Evolutionary conservation across 2,888 invertebrate genomes (phyloP).

Genomic region (Caenorhabditis virilis): DNA sequence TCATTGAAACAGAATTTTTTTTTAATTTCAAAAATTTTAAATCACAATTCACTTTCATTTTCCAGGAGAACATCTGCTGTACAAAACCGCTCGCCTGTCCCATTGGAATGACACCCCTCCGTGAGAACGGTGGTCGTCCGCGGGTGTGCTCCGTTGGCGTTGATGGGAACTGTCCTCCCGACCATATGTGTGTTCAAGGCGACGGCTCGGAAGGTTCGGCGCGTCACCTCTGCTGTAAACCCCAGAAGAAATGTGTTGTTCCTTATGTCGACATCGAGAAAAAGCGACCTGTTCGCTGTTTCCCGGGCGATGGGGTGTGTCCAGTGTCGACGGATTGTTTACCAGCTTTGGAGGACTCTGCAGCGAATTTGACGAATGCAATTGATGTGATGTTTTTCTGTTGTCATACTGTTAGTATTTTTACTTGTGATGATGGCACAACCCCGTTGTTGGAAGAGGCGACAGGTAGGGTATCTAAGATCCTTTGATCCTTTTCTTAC

Average conservation of each 20-base stretch:
- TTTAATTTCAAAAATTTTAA: no score
- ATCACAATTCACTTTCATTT: no score
- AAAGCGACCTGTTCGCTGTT: slow-evolving; percentile 46
- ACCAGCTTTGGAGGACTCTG: slow-evolving; percentile 46
- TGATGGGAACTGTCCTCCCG: slow-evolving; percentile 46
- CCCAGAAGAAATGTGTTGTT: slow-evolving; percentile 47
- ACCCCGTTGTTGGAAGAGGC: slow-evolving; percentile 35
- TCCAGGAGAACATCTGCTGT: slow-evolving; percentile 53
- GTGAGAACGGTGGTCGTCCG: slow-evolving; percentile 50
- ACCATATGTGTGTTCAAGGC: slow-evolving; percentile 50
- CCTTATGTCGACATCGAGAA: slow-evolving; percentile 45
- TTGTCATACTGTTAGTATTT: slow-evolving; percentile 54
- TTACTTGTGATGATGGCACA: slow-evolving; percentile 48
- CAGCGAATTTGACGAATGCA: slow-evolving; percentile 38
- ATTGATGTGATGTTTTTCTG: slow-evolving; percentile 55
- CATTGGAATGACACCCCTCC: slow-evolving; percentile 48
- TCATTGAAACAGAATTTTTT: no score
- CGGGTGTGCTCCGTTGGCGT: slow-evolving; percentile 49
- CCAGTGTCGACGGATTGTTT: slow-evolving; percentile 47
- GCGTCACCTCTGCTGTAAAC: slow-evolving; percentile 49
- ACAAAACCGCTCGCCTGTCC: slow-evolving; percentile 52
- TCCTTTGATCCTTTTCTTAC: no score
- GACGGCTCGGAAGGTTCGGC: slow-evolving; percentile 29
- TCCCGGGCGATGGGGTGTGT: slow-evolving; percentile 51
- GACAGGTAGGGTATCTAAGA: no score